A percentile compares a stretch with the other conserved stretches of the same genome.
Conservation (phyloP, 1,140 invertebrate genomes). For the Lordiphosa stackelbergi region DNA sequence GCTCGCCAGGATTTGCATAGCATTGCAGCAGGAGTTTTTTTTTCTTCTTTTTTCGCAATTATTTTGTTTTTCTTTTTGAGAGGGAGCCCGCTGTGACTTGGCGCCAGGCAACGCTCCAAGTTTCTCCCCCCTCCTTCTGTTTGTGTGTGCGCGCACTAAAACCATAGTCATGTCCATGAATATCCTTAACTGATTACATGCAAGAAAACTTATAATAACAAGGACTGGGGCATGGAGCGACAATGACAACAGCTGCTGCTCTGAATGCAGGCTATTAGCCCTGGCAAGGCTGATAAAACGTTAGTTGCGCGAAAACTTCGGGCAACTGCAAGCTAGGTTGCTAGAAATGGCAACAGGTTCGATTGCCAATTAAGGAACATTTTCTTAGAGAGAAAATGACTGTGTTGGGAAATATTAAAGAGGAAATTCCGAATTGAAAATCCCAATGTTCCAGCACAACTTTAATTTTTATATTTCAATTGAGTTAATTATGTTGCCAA, state of each 20-base stretch:
- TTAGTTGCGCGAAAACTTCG: too few species aligned
- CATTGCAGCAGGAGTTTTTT: slow-evolving; percentile 46
- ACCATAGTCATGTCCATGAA: slow-evolving; percentile 74
- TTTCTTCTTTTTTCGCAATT: slow-evolving; percentile 17
- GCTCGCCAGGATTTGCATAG: slow-evolving; percentile 63
- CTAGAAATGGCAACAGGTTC: too few species aligned
- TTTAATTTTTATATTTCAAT: too few species aligned
- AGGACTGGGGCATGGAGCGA: slow-evolving; percentile 40
- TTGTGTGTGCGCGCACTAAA: slow-evolving; percentile 37
- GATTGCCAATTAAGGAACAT: too few species aligned
- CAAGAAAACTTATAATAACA: slow-evolving; percentile 69
- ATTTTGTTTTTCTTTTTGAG: slow-evolving; percentile 10
- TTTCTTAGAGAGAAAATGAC: too few species aligned
- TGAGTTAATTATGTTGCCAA: too few species aligned
- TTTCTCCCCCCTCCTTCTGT: slow-evolving; percentile 19
- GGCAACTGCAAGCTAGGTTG: too few species aligned
- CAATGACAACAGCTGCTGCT: slow-evolving; percentile 57
- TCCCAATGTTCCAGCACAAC: too few species aligned
- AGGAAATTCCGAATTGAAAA: too few species aligned
- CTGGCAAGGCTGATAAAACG: too few species aligned
- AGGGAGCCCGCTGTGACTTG: slow-evolving; percentile 47
- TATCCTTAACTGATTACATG: slow-evolving; percentile 71
- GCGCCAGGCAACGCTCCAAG: slow-evolving; percentile 36
- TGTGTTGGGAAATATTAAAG: too few species aligned
- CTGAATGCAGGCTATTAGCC: too few species aligned